These are phyloP conservation scores for Peromyscus eremicus DNA, from an alignment of 2,797 vertebrate genomes.

Conservation along the genomic window DNA sequence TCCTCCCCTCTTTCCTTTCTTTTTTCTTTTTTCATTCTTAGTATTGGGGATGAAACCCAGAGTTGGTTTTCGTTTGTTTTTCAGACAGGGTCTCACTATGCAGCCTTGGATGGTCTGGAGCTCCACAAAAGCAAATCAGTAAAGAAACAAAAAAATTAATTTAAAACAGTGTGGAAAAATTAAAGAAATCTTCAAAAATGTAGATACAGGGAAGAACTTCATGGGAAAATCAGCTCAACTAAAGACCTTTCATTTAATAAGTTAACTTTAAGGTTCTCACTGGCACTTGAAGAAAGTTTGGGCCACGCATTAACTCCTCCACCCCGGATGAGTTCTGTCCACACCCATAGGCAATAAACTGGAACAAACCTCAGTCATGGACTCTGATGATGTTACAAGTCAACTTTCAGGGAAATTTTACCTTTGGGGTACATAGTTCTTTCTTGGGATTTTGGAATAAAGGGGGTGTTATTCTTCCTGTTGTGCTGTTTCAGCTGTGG, in stretches of 20 bases:
- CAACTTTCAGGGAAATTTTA: constrained; percentile 20
- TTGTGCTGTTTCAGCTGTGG: not conserved
- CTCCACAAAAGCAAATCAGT: not conserved
- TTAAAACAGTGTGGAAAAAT: not conserved
- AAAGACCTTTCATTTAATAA: not conserved
- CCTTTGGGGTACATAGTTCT: not conserved
- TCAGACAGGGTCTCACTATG: not conserved
- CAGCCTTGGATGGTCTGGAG: not conserved
- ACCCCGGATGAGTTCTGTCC: not conserved
- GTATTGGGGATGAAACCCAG: not conserved
- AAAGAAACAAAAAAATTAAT: not conserved
- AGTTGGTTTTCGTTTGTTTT: not conserved
- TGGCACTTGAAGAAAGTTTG: not conserved
- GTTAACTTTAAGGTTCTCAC: not conserved
- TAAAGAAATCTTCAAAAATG: not conserved
- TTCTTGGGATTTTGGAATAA: not conserved
- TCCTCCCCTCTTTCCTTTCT: too few relatives aligned
- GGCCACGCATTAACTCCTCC: not conserved
- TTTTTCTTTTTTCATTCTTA: too few relatives aligned
- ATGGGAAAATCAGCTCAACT: not conserved
- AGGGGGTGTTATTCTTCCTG: not conserved
- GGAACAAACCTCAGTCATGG: not conserved
- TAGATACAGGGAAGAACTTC: not conserved
- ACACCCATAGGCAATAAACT: not conserved
- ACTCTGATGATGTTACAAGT: constrained; percentile 14